Conservation (phyloP, 2,888 invertebrate species). For the Phyto melanocephala region DNA sequence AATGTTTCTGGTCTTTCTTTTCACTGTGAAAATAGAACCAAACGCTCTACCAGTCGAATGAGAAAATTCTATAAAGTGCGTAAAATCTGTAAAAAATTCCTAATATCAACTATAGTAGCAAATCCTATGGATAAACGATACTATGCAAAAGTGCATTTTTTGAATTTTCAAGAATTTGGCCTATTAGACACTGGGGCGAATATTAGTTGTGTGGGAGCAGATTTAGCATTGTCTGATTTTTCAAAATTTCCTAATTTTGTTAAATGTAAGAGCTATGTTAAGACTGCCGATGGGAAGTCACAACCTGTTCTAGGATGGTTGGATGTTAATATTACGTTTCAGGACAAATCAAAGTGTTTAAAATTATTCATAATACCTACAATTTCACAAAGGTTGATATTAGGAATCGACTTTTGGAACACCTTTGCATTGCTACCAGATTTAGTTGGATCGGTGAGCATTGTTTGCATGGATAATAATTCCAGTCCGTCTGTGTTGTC, state of each 20-base stretch:
- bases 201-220: not conserved
- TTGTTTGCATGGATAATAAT: too few species aligned
- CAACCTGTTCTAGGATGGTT: not conserved
- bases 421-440: slow-evolving; percentile 26
- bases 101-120: not conserved
- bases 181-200: not conserved
- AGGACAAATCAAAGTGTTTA: not conserved
- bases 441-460: slow-evolving; percentile 35
- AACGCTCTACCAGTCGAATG: not conserved
- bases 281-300: not conserved
- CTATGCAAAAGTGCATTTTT: not conserved
- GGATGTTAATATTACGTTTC: not conserved
- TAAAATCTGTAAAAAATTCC: not conserved
- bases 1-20: not conserved
- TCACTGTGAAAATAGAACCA: not conserved
- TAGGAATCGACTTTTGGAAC: slow-evolving; percentile 13
- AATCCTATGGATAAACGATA: not conserved
- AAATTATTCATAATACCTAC: not conserved
- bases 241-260: not conserved
- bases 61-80: not conserved
- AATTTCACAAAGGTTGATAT: not conserved
- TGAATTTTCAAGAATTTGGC: not conserved
- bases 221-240: not conserved
- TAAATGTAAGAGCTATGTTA: not conserved
- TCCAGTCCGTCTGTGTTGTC: not conserved